Conservation (phyloP, 2,888 invertebrate genomes). For the Aproaerema taeniolella region DNA sequence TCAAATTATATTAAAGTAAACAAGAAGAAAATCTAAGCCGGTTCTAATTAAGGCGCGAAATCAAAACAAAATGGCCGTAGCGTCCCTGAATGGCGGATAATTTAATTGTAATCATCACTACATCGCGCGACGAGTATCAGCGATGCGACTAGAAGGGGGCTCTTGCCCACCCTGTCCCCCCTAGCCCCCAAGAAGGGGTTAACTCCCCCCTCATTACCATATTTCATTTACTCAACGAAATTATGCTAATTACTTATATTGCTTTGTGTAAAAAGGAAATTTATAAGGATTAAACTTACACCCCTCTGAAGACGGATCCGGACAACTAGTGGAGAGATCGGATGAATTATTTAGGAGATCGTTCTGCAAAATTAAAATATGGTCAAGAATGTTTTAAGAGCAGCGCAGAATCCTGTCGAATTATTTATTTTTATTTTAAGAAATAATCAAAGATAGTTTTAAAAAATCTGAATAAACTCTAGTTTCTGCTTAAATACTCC, state of each 20-base stretch:
- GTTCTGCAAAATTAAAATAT: constrained; percentile 43
- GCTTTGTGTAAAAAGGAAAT: constrained; percentile 79
- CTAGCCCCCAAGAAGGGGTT: constrained; percentile 57
- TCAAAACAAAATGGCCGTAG: constrained; percentile 65
- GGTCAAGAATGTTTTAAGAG: constrained; percentile 1
- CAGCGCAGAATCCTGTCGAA: no score
- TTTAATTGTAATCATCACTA: constrained; percentile 75
- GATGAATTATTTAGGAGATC: constrained; percentile 66
- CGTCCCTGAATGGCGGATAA: constrained; percentile 57
- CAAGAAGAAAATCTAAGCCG: constrained; percentile 1
- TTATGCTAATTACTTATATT: constrained; percentile 79
- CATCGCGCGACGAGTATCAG: constrained; percentile 72
- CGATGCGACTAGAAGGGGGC: constrained; percentile 69
- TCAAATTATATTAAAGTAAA: not conserved
- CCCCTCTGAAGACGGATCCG: constrained; percentile 45
- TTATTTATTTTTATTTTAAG: no score
- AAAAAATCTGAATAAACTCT: no score
- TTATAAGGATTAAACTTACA: constrained; percentile 76
- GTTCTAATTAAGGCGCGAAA: constrained; percentile 35
- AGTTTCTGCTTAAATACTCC: no score
- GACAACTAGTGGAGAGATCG: constrained; percentile 57
- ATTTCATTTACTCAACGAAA: constrained; percentile 79
- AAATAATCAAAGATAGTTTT: no score
- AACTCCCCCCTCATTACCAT: constrained; percentile 73
- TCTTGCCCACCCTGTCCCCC: constrained; percentile 38